Base-by-base conservation (phyloP, 2,797 vertebrate genomes). In the Hybognathus amarus region DNA sequence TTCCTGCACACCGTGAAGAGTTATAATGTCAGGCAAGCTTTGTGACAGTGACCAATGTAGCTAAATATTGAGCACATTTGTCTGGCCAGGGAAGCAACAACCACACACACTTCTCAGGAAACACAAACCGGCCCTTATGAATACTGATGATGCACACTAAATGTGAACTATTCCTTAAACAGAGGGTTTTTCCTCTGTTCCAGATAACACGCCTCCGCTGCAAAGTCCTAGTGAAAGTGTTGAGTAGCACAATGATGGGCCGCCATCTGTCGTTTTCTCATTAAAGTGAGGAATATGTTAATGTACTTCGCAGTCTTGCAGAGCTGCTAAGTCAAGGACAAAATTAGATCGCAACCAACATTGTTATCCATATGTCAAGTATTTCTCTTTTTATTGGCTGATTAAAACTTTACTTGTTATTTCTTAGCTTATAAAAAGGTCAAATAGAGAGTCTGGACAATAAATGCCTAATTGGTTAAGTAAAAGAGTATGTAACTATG, bases 251-350 rank as follows among this genome's bases (percentile, higher is more conserved):
- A 79, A 89, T 86, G 85, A 91, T 86, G 82, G 86, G 82, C 88
- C 69, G 52, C 93, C 93, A 93, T 93, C 93, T 94, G 93, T 91
- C 89, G 89, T 89, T 83, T 89, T 90, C 90, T 90, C 91, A 92
- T 92, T 94, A 92, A 89, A 88, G 85, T 87, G 56, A 80, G 93
- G 88, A 92, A 93, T 93, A 94, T 93, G 92, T 90, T 93, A 93
- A 93, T 93, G 90, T 85, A 71, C 88, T 87, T 88, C 86, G 82
- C 87, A 89, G 90, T 85, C 86, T 92, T 84, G 82, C 88, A 88
- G 85, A 85, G 90, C 90, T 88, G 91, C 88, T 89, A 92, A 93
- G 91, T 93, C 92, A 94, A 95, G 93, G 93, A 90, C 92, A 92
- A 91, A 92, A 91, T 91, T 87, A 84, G 91, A 92, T 90, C 89